A percentile compares a stretch with the other conserved stretches of the same genome.
Evolutionary conservation across 53 echinoderm and acorn worm genomes (phyloP).

Genomic region (Arbacia lixula): DNA sequence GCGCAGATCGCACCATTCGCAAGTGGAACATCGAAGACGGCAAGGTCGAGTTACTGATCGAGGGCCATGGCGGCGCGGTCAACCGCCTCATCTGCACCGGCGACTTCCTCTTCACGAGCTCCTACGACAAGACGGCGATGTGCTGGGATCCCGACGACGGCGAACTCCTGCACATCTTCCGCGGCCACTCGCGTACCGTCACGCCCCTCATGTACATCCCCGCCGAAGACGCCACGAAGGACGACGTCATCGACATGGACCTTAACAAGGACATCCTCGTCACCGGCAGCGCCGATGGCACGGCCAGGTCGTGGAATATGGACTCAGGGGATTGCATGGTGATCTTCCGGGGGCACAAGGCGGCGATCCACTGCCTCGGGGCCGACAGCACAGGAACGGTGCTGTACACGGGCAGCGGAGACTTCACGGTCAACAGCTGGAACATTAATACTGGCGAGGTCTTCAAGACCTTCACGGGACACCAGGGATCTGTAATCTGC

Average conservation of each 20-base stretch:
- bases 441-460: slow-evolving; percentile 91
- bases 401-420: slow-evolving; percentile 88
- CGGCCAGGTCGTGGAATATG: slow-evolving; percentile 98
- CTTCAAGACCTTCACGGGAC: slow-evolving; percentile 92
- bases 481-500: slow-evolving; percentile 88
- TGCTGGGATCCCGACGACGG: slow-evolving; percentile 99
- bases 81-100: slow-evolving; percentile 97
- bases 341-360: slow-evolving; percentile 87
- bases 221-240: slow-evolving; percentile 95
- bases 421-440: slow-evolving; percentile 90
- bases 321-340: slow-evolving; percentile 91
- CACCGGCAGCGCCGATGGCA: slow-evolving; percentile 93
- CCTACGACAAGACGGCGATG: slow-evolving; percentile 99
- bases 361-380: slow-evolving; percentile 81
- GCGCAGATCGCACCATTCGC: slow-evolving; percentile 85
- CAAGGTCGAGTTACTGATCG: slow-evolving; percentile 71
- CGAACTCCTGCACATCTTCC: slow-evolving; percentile 95
- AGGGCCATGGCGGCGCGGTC: slow-evolving; percentile 88
- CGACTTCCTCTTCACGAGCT: slow-evolving; percentile 95
- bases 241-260: slow-evolving; percentile 94
- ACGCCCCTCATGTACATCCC: slow-evolving; percentile 99
- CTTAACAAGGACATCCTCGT: slow-evolving; percentile 90
- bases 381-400: slow-evolving; percentile 91
- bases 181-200: slow-evolving; percentile 89
- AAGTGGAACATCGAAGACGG: slow-evolving; percentile 88